phyloP scores from a whole-genome alignment of 2,113 vertebrate species.

The Nesogale talazaci region DNA sequence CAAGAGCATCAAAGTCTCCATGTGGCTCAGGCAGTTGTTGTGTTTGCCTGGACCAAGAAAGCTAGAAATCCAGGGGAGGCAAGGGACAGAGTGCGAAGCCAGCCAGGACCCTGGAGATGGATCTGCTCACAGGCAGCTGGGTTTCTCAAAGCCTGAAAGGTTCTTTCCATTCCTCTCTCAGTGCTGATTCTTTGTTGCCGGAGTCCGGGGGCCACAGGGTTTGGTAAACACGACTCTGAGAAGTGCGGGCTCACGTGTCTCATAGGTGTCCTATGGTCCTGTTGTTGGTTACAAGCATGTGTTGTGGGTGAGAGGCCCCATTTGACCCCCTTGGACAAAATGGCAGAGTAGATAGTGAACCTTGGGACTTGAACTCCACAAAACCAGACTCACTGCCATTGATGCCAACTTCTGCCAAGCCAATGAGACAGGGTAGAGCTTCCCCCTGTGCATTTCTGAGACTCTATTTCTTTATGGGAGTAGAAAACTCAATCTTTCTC shows the following conservation, averaged over 20 bases:
- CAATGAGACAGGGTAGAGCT: too few relatives aligned
- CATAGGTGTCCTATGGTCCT: rapidly evolving
- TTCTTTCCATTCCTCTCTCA: rapidly evolving
- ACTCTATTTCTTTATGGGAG: too few relatives aligned
- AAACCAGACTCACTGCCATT: too few relatives aligned
- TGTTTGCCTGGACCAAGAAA: conserved; percentile 50
- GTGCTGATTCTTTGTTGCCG: too few relatives aligned
- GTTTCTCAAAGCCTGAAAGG: background rate
- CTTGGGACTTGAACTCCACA: too few relatives aligned
- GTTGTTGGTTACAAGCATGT: background rate
- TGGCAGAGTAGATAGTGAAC: too few relatives aligned
- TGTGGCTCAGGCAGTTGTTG: background rate
- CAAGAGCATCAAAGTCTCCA: conserved; percentile 23
- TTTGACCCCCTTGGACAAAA: rapidly evolving
- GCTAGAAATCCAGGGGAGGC: background rate
- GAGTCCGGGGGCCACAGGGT: background rate
- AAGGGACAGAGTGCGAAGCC: background rate
- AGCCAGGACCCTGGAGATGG: background rate
- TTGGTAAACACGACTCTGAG: background rate
- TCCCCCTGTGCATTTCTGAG: too few relatives aligned
- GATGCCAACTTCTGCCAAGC: too few relatives aligned
- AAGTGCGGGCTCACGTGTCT: background rate
- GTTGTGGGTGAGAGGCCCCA: background rate
- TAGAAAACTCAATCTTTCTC: too few relatives aligned
- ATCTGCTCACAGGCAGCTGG: rapidly evolving